These are phyloP conservation scores for Ctenodactylus gundi DNA, from an alignment of 2,113 vertebrate species.

Conservation along the genomic window DNA sequence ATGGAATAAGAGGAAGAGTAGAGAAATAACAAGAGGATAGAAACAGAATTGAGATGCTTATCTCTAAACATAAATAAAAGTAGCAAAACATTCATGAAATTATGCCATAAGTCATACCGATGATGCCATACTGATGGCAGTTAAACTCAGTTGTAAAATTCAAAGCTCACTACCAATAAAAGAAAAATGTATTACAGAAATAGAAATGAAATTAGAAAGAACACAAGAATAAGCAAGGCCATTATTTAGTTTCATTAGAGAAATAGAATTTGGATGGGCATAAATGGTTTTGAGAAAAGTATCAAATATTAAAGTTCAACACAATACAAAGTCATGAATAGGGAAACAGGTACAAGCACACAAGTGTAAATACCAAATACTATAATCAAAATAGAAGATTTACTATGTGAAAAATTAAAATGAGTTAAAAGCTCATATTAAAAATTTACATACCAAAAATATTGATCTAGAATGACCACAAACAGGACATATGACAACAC, in stretches of 20 bases:
- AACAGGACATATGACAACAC: neutral
- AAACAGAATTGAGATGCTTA: neutral
- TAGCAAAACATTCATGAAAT: neutral
- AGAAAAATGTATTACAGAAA: neutral
- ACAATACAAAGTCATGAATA: neutral
- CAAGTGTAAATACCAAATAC: neutral
- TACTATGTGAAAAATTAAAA: neutral
- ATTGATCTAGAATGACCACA: neutral
- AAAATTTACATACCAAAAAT: neutral
- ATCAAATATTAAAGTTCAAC: neutral
- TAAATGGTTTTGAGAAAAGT: neutral
- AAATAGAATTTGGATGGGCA: neutral
- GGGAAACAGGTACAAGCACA: neutral
- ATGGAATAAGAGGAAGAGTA: neutral
- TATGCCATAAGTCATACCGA: neutral
- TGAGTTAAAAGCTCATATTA: neutral
- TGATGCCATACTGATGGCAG: neutral
- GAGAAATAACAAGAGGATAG: neutral
- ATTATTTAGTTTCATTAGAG: neutral
- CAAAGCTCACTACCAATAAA: neutral
- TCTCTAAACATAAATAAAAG: too few species aligned
- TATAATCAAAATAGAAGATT: neutral
- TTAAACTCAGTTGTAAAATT: neutral
- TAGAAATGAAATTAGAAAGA: neutral
- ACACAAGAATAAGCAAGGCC: neutral